phyloP scores from a whole-genome alignment of 2,888 invertebrate species.

The Elysia crispata region DNA sequence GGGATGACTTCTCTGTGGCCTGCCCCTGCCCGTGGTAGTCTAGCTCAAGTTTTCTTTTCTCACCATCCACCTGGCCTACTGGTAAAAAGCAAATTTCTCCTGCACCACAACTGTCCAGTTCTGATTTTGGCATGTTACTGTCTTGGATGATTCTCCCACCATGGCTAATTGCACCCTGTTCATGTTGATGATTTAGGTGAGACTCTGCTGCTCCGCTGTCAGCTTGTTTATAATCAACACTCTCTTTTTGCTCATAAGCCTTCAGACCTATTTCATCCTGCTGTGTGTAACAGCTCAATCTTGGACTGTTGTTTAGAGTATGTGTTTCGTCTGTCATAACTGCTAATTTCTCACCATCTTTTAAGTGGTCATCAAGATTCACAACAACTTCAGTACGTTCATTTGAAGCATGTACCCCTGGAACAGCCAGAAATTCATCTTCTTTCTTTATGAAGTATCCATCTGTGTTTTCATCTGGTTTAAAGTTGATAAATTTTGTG shows the following conservation, averaged over 20 bases:
- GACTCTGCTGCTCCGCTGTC: conserved; percentile 44
- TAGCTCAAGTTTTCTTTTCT: conserved; percentile 41
- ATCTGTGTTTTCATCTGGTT: conserved; percentile 24
- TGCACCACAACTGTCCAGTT: conserved; percentile 21
- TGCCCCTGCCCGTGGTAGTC: conserved; percentile 38
- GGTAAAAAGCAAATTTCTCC: conserved; percentile 46
- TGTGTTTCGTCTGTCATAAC: conserved; percentile 17
- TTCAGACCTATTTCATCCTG: conserved; percentile 33
- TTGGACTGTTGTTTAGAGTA: neutral
- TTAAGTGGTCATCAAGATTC: conserved; percentile 31
- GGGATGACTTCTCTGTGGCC: conserved; percentile 39
- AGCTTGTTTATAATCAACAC: conserved; percentile 41
- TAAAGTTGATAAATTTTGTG: conserved; percentile 24
- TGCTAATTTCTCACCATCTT: conserved; percentile 38
- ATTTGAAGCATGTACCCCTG: neutral
- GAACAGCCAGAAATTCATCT: conserved; percentile 2
- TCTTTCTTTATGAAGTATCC: conserved; percentile 25
- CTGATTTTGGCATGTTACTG: neutral
- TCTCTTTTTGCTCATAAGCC: conserved; percentile 41
- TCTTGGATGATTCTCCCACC: conserved; percentile 14
- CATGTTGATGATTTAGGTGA: neutral
- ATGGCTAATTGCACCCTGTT: neutral
- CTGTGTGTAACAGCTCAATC: neutral
- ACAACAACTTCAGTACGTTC: conserved; percentile 31
- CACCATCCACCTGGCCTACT: conserved; percentile 38